Percentiles rank a stretch among this genome's conserved stretches.
These are phyloP conservation scores for Muscicapa adusta DNA, from an alignment of 2,113 vertebrate genomes.

Conservation along the genomic window DNA sequence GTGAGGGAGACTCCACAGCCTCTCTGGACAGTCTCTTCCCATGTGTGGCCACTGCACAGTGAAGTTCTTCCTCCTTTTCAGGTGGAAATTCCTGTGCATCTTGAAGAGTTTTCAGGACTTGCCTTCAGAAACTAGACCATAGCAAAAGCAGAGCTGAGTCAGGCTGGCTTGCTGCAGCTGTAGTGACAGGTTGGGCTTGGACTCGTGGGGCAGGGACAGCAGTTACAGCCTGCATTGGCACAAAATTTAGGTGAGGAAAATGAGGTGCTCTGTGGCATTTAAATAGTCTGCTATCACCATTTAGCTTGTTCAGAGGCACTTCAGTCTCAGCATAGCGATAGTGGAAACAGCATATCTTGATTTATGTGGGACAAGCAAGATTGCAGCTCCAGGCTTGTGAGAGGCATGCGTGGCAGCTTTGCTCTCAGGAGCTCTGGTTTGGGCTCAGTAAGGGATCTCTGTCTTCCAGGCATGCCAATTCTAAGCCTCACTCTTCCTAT, in stretches of 20 bases:
- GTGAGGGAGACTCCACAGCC: not conserved
- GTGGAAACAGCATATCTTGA: not conserved
- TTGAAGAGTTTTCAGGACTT: not conserved
- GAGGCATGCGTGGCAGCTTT: not conserved
- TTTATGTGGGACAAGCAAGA: not conserved
- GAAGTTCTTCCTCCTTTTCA: not conserved
- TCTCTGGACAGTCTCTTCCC: not conserved
- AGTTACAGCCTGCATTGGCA: not conserved
- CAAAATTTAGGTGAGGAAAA: not conserved
- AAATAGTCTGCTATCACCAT: not conserved
- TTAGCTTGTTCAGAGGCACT: not conserved
- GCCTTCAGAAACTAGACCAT: not conserved
- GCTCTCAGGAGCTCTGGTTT: not conserved
- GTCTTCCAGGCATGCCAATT: not conserved
- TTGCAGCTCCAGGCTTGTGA: not conserved
- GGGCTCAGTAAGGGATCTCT: not conserved
- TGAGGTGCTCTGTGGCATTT: not conserved
- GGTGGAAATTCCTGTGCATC: not conserved
- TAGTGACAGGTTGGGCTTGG: not conserved
- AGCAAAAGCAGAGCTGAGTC: not conserved
- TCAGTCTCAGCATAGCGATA: not conserved
- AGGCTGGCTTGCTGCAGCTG: not conserved
- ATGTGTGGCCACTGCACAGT: too few species aligned
- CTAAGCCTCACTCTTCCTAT: not conserved
- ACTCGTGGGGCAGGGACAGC: fast-evolving